Percentiles rank a stretch among this genome's conserved stretches.
These are phyloP conservation scores for Tinamus major DNA, from an alignment of 2,797 vertebrate genomes.

Conservation along the genomic window DNA sequence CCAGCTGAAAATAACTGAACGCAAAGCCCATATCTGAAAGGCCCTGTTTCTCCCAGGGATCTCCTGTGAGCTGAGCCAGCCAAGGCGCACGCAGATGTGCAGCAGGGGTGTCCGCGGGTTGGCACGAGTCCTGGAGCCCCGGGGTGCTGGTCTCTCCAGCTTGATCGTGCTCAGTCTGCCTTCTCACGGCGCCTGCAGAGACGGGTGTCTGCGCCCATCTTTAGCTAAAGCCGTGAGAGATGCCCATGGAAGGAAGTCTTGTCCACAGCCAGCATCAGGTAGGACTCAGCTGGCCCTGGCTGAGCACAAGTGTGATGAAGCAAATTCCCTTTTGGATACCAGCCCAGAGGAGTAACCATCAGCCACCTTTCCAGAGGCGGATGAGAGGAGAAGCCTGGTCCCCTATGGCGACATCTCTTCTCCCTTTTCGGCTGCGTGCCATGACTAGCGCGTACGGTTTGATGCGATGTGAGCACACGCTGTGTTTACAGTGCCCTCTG, in stretches of 20 bases:
- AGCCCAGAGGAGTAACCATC: background rate
- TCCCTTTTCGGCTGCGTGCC: background rate
- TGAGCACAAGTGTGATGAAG: background rate
- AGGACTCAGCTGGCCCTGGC: background rate
- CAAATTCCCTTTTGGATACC: background rate
- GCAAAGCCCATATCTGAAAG: background rate
- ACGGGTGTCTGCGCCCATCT: background rate
- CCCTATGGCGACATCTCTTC: fast-evolving
- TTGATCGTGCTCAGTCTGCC: background rate
- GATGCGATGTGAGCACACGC: background rate
- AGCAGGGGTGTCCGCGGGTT: fast-evolving
- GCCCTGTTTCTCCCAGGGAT: background rate
- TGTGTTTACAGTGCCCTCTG: slow-evolving; percentile 25
- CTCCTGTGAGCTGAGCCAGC: background rate
- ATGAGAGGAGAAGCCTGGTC: fast-evolving
- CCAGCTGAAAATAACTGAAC: slow-evolving; percentile 9
- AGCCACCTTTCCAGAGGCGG: background rate
- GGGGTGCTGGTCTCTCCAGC: fast-evolving
- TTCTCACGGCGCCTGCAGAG: background rate
- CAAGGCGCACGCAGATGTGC: background rate
- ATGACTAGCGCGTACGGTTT: background rate
- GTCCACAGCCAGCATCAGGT: fast-evolving
- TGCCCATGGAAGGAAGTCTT: background rate
- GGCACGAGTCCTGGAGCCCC: background rate
- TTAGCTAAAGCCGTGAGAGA: background rate